A percentile compares a stretch with the other conserved stretches of the same genome.
These are phyloP conservation scores for Pheucticus melanocephalus DNA, from an alignment of 2,113 vertebrate genomes.

Conservation along the genomic window DNA sequence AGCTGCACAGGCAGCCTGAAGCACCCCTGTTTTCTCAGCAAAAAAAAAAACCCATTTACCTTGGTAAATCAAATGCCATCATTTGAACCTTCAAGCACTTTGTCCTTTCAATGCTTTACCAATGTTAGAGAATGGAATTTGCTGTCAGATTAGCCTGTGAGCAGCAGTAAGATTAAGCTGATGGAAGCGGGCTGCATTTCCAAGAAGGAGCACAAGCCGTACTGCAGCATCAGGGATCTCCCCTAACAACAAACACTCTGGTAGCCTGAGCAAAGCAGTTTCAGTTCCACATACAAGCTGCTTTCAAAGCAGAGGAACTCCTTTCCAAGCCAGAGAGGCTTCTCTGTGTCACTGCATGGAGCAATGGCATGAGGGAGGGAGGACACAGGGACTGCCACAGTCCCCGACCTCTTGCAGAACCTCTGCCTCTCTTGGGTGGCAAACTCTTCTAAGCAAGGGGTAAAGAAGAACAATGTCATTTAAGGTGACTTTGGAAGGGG, in stretches of 20 bases:
- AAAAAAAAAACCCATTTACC: not conserved
- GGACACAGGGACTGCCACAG: rapidly evolving
- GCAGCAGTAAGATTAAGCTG: not conserved
- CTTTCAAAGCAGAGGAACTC: not conserved
- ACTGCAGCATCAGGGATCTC: not conserved
- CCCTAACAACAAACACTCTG: not conserved
- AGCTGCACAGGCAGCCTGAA: not conserved
- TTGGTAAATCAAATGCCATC: not conserved
- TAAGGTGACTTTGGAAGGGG: conserved; percentile 1
- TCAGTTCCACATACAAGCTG: not conserved
- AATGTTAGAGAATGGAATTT: not conserved
- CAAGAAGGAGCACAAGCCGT: not conserved
- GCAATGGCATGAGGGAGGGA: not conserved
- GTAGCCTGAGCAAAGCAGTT: not conserved
- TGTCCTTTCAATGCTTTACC: not conserved
- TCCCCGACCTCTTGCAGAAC: rapidly evolving
- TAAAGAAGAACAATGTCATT: not conserved
- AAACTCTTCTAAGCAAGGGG: not conserved
- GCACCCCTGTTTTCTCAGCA: not conserved
- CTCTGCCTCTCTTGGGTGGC: not conserved
- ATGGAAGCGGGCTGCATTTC: not conserved
- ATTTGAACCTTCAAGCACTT: not conserved
- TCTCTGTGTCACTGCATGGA: rapidly evolving
- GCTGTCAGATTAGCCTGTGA: not conserved
- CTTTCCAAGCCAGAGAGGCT: rapidly evolving